Percentiles rank a stretch among this genome's conserved stretches.
These are phyloP conservation scores for Pseudorectes ferrugineus DNA, from an alignment of 2,113 vertebrate genomes.

Conservation along the genomic window DNA sequence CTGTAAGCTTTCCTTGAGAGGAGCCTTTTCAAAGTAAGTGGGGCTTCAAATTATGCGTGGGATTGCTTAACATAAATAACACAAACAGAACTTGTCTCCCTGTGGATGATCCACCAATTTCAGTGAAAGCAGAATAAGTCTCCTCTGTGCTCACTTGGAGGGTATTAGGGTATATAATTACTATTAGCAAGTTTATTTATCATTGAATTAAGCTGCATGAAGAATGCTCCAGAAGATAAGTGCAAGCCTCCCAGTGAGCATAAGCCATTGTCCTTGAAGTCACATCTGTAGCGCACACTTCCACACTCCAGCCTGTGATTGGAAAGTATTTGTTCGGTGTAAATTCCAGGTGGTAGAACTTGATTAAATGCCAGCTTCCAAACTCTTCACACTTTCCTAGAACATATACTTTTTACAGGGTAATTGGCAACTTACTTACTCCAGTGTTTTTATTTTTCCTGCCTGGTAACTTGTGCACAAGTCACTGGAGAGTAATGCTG, in stretches of 20 bases:
- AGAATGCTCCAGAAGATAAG: neutral
- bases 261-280: neutral
- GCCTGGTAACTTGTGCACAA: neutral
- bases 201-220: neutral
- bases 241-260: neutral
- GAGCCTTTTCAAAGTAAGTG: neutral
- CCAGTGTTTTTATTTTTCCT: neutral
- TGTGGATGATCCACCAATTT: neutral
- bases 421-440: neutral
- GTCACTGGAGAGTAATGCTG: neutral
- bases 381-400: neutral
- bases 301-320: neutral
- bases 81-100: neutral
- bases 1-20: neutral
- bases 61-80: neutral
- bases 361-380: neutral
- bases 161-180: neutral
- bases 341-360: neutral
- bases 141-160: neutral
- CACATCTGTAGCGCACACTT: neutral
- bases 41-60: accelerated
- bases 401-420: neutral
- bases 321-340: neutral
- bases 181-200: neutral
- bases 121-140: neutral